These are phyloP conservation scores for Meandrusa payeni DNA, from an alignment of 2,888 invertebrate genomes.

Conservation along the genomic window DNA sequence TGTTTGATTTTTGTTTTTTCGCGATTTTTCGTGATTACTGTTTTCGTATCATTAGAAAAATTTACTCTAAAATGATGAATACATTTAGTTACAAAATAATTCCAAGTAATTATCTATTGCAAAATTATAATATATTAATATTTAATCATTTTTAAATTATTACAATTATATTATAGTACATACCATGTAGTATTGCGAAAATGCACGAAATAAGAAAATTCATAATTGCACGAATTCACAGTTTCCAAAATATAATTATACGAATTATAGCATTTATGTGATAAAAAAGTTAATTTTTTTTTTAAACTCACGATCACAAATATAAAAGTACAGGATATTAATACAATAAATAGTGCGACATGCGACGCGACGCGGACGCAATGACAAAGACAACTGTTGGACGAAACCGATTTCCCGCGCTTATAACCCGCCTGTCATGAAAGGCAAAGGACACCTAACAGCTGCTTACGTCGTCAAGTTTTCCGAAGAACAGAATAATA, in stretches of 20 bases:
- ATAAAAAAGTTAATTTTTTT: too few relatives aligned
- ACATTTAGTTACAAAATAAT: too few relatives aligned
- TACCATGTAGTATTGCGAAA: slow-evolving; percentile 62
- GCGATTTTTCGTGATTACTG: too few relatives aligned
- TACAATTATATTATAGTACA: too few relatives aligned
- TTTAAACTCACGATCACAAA: slow-evolving; percentile 1
- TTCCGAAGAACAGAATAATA: slow-evolving; percentile 41
- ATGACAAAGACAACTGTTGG: slow-evolving; percentile 53
- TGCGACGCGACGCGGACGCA: slow-evolving; percentile 36
- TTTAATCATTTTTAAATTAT: too few relatives aligned
- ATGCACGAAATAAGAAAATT: slow-evolving; percentile 36
- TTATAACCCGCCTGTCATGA: slow-evolving; percentile 55
- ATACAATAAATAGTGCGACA: slow-evolving; percentile 24
- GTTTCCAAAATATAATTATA: neutral
- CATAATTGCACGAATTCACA: slow-evolving; percentile 33
- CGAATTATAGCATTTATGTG: too few relatives aligned
- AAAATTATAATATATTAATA: too few relatives aligned
- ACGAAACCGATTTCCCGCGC: slow-evolving; percentile 52
- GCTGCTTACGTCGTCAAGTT: slow-evolving; percentile 55
- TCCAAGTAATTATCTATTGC: too few relatives aligned
- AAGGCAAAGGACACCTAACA: slow-evolving; percentile 64
- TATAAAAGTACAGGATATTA: neutral
- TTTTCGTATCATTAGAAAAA: too few relatives aligned
- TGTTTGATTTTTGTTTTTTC: too few relatives aligned
- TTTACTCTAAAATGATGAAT: too few relatives aligned